phyloP scores from a whole-genome alignment of 2,113 vertebrate species.

The Callorhinus ursinus region DNA sequence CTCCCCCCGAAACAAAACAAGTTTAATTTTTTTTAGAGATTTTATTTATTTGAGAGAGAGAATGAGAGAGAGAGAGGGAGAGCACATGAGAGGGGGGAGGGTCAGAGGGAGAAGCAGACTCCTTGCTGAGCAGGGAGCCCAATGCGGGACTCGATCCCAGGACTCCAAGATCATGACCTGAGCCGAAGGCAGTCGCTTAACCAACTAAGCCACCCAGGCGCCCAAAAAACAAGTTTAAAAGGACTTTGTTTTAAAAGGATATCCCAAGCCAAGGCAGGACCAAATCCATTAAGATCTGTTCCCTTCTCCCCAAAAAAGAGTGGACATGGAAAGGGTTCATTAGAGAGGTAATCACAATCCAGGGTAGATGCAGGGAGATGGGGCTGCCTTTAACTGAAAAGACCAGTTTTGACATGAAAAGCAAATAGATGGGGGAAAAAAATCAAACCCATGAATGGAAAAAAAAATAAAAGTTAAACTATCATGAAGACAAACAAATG shows the following conservation, averaged over 20 bases:
- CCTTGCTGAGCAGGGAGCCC: too few relatives aligned
- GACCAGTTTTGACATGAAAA: background rate
- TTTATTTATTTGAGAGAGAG: too few relatives aligned
- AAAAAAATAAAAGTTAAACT: too few relatives aligned
- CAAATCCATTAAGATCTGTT: background rate
- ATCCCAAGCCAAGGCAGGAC: background rate
- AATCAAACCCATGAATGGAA: background rate
- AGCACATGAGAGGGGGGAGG: too few relatives aligned
- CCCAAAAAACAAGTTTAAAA: background rate
- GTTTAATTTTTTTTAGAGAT: too few relatives aligned
- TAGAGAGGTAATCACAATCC: background rate
- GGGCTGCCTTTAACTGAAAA: background rate
- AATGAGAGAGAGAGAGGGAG: too few relatives aligned
- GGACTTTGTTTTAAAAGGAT: background rate
- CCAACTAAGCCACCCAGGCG: too few relatives aligned
- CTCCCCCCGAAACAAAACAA: background rate
- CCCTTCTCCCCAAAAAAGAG: background rate
- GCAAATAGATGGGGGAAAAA: background rate
- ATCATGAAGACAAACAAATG: background rate
- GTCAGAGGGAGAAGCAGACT: too few relatives aligned
- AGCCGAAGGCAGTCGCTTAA: too few relatives aligned
- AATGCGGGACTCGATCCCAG: too few relatives aligned
- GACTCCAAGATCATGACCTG: too few relatives aligned
- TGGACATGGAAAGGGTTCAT: background rate
- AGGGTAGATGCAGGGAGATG: background rate